Base-by-base conservation (phyloP, 2,888 invertebrate species). In the Lymantria dispar region DNA sequence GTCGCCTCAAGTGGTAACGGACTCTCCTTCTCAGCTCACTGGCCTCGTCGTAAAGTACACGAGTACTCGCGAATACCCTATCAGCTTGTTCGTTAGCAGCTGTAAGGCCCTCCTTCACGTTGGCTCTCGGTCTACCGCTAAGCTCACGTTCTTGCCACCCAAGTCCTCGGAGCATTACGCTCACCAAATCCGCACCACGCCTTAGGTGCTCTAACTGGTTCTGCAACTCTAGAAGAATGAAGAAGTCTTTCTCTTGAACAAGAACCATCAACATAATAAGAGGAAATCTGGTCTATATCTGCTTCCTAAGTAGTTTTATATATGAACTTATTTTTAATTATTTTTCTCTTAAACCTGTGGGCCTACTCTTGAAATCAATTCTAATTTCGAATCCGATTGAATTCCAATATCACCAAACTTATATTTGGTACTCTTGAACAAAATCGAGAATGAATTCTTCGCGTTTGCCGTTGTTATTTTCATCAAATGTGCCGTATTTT, bases 1-100 rank as follows among this genome's bases (percentile, higher is more conserved):
- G 87, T 8, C 93, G 83, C 29, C 92, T 80, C 58, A 94, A 68
- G 45, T 87, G 83, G 61, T 92, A 91, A n/a, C 85, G 74, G 15
- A 92, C 92, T 11, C 88, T 78, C 42, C 92, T 76, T 33, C 91
- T 74, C 41, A 91, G 76, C 58, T 91, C 91, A 7, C 87, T 85
- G 5, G 90, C 91, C 57, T 92, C 91, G 51, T 90, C 89, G 60
- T 91, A 89, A 33, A 91, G 60, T 14, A 80, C 89, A 0, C 91
- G 62, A 8, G 88, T 79, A 11, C 78, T 83, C 0, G 79, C 86
- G 58, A 87, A 88, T 46, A 91, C 87, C 0, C 87, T 63, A 55
- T 88, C 87, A 0, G 88, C 88, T 45, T 80, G 76, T 44, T 75
- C 78, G 38, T 76, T 68, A 1, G 85, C 85, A 0, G 62, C 62